Conservation (phyloP, 1,140 invertebrate genomes). For the Limonius californicus region DNA sequence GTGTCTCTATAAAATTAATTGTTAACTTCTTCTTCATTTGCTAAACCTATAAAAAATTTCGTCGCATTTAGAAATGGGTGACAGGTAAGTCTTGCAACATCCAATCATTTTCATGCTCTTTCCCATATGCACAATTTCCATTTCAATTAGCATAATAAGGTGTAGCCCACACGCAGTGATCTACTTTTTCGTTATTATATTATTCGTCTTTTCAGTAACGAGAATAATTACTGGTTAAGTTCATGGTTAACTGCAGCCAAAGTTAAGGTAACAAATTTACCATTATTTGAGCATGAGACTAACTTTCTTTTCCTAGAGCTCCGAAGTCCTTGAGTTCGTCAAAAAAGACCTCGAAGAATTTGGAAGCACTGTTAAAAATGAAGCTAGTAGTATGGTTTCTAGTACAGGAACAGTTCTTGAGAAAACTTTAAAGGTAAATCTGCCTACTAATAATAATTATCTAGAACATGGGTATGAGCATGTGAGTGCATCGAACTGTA, state of each 20-base stretch:
- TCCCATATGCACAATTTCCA: neutral
- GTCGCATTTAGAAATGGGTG: neutral
- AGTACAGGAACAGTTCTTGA: conserved; percentile 60
- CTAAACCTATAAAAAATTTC: neutral
- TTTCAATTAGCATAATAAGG: neutral
- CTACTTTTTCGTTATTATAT: neutral
- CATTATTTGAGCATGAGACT: neutral
- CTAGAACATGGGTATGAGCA: no score
- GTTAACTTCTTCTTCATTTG: neutral
- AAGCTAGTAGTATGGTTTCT: conserved; percentile 61
- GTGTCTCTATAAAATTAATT: neutral
- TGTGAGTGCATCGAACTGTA: no score
- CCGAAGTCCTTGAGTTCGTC: conserved; percentile 69
- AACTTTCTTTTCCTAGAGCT: conserved; percentile 54
- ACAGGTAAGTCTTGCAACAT: neutral
- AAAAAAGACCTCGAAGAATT: conserved; percentile 73
- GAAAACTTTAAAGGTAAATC: conserved; percentile 65
- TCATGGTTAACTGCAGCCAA: conserved; percentile 46
- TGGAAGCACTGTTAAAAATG: conserved; percentile 63
- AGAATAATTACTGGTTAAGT: conserved; percentile 41
- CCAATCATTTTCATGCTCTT: neutral
- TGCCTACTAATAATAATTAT: no score
- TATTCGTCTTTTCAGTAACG: conserved; percentile 20
- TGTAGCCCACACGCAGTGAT: neutral
- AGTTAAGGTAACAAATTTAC: conserved; percentile 43